Evolutionary conservation across 2,888 invertebrate species (phyloP).

Genomic region (Andrena fulva): DNA sequence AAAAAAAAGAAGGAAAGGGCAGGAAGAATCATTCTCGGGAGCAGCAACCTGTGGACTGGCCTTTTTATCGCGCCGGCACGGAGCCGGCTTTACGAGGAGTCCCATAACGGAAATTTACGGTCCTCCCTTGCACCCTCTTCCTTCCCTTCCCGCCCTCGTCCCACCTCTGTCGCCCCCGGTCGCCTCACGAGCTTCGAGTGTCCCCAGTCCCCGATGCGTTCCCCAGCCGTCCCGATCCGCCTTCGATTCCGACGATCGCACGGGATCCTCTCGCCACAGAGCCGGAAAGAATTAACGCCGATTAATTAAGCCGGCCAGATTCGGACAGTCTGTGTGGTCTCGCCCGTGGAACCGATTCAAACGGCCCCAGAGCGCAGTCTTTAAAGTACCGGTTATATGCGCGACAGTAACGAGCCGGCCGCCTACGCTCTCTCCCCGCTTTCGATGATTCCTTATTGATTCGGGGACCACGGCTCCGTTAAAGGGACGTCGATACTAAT

Average conservation of each 20-base stretch:
- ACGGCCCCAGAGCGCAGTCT: slow-evolving; percentile 24
- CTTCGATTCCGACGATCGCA: slow-evolving; percentile 17
- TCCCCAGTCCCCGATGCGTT: slow-evolving; percentile 12
- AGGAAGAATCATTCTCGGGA: slow-evolving; percentile 65
- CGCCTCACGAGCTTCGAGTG: neutral
- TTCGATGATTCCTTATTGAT: slow-evolving; percentile 51
- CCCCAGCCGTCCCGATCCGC: slow-evolving; percentile 26
- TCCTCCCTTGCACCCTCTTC: slow-evolving; percentile 60
- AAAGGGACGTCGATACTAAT: slow-evolving; percentile 36
- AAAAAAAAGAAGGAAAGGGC: slow-evolving; percentile 23
- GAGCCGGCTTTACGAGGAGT: slow-evolving; percentile 75
- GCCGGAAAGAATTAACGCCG: slow-evolving; percentile 72
- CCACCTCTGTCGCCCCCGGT: slow-evolving; percentile 3
- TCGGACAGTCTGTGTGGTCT: slow-evolving; percentile 70
- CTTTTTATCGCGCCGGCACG: slow-evolving; percentile 74
- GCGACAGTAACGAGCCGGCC: slow-evolving; percentile 56
- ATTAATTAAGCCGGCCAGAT: slow-evolving; percentile 71
- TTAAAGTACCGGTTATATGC: slow-evolving; percentile 54
- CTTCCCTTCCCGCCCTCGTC: slow-evolving; percentile 48
- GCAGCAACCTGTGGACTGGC: slow-evolving; percentile 74
- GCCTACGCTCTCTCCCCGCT: slow-evolving; percentile 45
- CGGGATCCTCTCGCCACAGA: slow-evolving; percentile 31
- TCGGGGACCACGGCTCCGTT: slow-evolving; percentile 24
- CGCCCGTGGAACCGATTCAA: slow-evolving; percentile 28
- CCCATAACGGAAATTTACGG: slow-evolving; percentile 76